Conservation (phyloP, 2,888 invertebrate genomes). For the Andrena marginata region DNA sequence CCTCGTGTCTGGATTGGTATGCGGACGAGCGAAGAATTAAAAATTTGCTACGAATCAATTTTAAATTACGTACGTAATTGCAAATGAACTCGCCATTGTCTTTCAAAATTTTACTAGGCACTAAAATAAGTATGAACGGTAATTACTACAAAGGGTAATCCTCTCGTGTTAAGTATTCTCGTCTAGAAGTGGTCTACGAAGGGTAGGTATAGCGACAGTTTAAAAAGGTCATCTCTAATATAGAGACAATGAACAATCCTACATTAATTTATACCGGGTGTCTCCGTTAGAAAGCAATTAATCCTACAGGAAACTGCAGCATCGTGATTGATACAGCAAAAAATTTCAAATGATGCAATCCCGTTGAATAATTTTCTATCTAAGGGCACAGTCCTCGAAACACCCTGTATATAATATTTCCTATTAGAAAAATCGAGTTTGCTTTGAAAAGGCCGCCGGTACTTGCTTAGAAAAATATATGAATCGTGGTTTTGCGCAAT, state of each 20-base stretch:
- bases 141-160: constrained; percentile 7
- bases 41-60: constrained; percentile 5
- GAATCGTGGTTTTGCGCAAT: constrained; percentile 21
- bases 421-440: constrained; percentile 36
- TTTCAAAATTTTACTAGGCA: constrained; percentile 5
- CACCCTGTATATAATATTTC: constrained; percentile 46
- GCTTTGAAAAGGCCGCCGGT: constrained; percentile 31
- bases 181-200: constrained; percentile 29
- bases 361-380: constrained; percentile 11
- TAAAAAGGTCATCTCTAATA: constrained; percentile 75
- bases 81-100: background rate
- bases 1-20: background rate
- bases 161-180: constrained; percentile 9
- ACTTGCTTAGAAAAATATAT: constrained; percentile 58
- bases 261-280: constrained; percentile 42
- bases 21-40: constrained; percentile 9
- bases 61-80: constrained; percentile 6
- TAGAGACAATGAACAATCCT: constrained; percentile 72
- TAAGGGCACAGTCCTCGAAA: constrained; percentile 23
- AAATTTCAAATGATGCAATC: constrained; percentile 23
- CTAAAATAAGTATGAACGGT: constrained; percentile 13
- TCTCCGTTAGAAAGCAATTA: constrained; percentile 10
- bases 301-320: constrained; percentile 34
- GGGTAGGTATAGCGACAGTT: constrained; percentile 35
- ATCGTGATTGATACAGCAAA: constrained; percentile 5